These are phyloP conservation scores for Acrobasis suavella DNA, from an alignment of 2,888 invertebrate species.

Conservation along the genomic window DNA sequence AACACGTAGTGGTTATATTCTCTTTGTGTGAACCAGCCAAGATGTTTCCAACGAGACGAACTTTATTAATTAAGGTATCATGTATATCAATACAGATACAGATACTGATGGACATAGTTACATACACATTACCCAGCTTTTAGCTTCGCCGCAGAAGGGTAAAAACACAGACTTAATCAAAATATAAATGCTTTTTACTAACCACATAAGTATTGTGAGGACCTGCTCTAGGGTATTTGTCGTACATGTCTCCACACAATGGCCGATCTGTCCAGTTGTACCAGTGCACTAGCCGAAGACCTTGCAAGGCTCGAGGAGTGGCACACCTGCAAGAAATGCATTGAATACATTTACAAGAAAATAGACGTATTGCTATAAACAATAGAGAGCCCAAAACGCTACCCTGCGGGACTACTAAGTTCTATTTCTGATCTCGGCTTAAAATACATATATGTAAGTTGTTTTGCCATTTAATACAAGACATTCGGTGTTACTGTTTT, in stretches of 20 bases:
- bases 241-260: constrained; percentile 63
- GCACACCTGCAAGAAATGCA: constrained; percentile 68
- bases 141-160: too few species aligned
- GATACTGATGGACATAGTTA: too few species aligned
- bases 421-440: constrained; percentile 12
- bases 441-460: constrained; percentile 7
- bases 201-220: constrained; percentile 59
- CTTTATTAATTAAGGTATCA: too few species aligned
- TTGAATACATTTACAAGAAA: background rate
- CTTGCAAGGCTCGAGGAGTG: constrained; percentile 68
- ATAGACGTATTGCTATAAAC: background rate
- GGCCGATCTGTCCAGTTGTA: constrained; percentile 80
- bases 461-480: too few species aligned
- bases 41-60: too few species aligned
- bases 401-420: background rate
- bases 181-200: constrained; percentile 28
- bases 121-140: too few species aligned
- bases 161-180: too few species aligned
- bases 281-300: constrained; percentile 82
- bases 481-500: too few species aligned
- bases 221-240: constrained; percentile 40
- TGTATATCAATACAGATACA: too few species aligned
- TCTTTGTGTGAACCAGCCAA: too few species aligned
- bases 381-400: background rate
- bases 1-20: too few species aligned